These are phyloP conservation scores for Chironomus riparius DNA, from an alignment of 2,888 invertebrate genomes.

Conservation along the genomic window DNA sequence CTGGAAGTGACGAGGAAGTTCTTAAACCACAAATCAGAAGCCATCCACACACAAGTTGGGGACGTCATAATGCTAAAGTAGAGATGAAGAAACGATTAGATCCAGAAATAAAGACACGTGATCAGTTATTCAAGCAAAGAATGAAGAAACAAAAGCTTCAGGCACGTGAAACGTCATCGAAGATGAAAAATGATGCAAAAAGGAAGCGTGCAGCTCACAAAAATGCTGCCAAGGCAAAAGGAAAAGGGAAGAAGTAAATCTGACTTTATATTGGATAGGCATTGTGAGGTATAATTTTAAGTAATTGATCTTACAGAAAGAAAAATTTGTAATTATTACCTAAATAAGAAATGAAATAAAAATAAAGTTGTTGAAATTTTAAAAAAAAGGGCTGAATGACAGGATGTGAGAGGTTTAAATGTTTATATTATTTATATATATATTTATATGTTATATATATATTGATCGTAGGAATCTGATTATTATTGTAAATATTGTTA, in stretches of 20 bases:
- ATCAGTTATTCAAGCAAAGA: constrained; percentile 69
- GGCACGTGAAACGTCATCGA: constrained; percentile 47
- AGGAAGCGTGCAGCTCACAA: not conserved
- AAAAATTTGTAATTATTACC: no score
- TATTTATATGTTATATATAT: no score
- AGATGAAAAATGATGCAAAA: constrained; percentile 8
- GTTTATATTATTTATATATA: no score
- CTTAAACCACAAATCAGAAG: constrained; percentile 30
- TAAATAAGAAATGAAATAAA: no score
- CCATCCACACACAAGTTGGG: constrained; percentile 59
- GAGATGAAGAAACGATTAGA: constrained; percentile 49
- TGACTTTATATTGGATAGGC: not conserved
- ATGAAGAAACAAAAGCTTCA: constrained; percentile 48
- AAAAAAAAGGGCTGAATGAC: no score
- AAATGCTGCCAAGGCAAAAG: not conserved
- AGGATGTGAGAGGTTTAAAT: no score
- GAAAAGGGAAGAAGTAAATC: not conserved
- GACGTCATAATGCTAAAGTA: constrained; percentile 65
- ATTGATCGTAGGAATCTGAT: no score
- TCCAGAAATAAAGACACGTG: constrained; percentile 60
- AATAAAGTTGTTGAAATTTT: no score
- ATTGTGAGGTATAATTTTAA: no score
- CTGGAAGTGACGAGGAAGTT: constrained; percentile 36
- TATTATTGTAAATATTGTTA: no score
- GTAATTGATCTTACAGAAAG: no score